Evolutionary conservation across 2,113 vertebrate species (phyloP).

Genomic region (Peromyscus maniculatus): DNA sequence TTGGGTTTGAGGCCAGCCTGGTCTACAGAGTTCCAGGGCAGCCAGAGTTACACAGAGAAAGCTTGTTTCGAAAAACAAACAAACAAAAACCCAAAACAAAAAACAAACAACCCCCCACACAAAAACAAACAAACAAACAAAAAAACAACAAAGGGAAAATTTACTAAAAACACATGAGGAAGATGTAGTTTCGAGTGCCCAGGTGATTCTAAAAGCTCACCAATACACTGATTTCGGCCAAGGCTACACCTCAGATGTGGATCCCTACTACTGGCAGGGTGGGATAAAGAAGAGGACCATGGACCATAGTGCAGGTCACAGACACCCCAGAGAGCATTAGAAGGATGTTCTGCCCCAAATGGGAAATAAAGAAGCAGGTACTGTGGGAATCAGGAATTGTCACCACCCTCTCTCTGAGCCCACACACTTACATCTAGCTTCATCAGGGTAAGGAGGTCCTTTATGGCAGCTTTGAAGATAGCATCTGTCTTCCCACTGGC

Average conservation of each 20-base stretch:
- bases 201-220: background rate
- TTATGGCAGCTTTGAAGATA: constrained; percentile 94
- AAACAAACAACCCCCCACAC: background rate
- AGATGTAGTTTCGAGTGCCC: background rate
- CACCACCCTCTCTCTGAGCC: accelerated
- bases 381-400: accelerated
- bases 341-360: background rate
- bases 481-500: constrained; percentile 88
- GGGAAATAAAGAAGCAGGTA: too few relatives aligned
- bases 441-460: constrained; percentile 93
- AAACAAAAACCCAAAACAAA: background rate
- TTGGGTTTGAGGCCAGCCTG: background rate
- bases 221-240: background rate
- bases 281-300: background rate
- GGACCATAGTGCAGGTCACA: background rate
- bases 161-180: background rate
- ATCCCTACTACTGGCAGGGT: background rate
- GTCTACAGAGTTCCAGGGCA: background rate
- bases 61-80: background rate
- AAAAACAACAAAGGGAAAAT: background rate
- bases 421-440: constrained; percentile 91
- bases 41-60: background rate
- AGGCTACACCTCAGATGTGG: background rate
- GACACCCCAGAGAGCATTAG: background rate
- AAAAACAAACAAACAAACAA: background rate